Conservation (phyloP, 1,140 invertebrate genomes). For the Bombus superbus region DNA sequence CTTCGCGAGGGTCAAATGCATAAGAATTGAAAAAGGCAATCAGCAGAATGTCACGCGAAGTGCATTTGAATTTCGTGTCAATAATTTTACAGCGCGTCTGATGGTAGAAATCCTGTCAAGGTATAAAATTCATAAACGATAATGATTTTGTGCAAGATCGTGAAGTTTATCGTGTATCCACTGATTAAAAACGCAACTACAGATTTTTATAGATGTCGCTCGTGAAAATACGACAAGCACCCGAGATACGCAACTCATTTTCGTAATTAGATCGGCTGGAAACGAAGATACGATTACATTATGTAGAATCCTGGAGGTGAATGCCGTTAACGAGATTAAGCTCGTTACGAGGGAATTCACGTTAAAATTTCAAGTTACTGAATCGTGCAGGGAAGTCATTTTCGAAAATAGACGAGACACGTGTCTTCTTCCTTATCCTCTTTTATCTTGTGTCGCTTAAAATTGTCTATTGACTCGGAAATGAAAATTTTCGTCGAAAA, state of each 20-base stretch:
- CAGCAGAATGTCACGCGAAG: too few relatives aligned
- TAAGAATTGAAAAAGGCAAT: too few relatives aligned
- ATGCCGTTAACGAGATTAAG: slow-evolving; percentile 55
- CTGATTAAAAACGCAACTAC: background rate
- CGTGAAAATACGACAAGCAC: background rate
- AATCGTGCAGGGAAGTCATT: slow-evolving; percentile 15
- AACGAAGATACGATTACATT: slow-evolving; percentile 53
- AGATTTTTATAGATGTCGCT: background rate
- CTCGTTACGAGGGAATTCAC: slow-evolving; percentile 35
- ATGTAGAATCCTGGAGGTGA: slow-evolving; percentile 51
- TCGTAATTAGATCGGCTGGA: slow-evolving; percentile 46
- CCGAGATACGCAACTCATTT: slow-evolving; percentile 45
- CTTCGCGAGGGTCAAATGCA: too few relatives aligned
- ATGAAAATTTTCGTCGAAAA: too few relatives aligned
- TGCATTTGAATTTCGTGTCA: too few relatives aligned
- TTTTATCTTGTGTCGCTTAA: too few relatives aligned
- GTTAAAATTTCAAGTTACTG: slow-evolving; percentile 52
- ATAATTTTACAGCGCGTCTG: too few relatives aligned
- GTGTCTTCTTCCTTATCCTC: background rate
- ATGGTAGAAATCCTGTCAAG: too few relatives aligned
- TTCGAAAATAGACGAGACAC: background rate
- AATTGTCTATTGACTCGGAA: background rate
- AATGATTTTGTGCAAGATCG: background rate
- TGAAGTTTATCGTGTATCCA: background rate
- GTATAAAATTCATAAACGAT: background rate